These are phyloP conservation scores for Heliangelus exortis DNA, from an alignment of 2,797 vertebrate genomes.

Conservation along the genomic window DNA sequence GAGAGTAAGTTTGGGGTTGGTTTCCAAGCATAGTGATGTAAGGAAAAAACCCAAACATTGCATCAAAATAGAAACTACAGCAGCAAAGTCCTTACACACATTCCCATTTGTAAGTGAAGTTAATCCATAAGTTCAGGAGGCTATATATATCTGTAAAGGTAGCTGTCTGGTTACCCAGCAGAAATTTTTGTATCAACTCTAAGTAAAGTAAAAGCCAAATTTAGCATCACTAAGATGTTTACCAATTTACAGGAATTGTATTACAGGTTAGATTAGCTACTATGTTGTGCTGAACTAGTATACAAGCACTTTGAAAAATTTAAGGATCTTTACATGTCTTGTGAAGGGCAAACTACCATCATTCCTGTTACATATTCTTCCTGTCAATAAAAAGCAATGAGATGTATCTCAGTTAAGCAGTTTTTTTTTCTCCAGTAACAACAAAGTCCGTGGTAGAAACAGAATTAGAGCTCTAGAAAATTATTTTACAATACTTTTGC, in stretches of 20 bases:
- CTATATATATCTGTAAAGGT: neutral
- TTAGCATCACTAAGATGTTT: neutral
- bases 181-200: neutral
- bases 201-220: neutral
- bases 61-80: neutral
- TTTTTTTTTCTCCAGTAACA: neutral
- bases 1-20: neutral
- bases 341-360: neutral
- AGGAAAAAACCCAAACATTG: neutral
- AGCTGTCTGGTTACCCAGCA: neutral
- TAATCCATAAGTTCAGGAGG: neutral
- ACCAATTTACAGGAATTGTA: neutral
- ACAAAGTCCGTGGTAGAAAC: neutral
- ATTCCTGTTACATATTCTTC: neutral
- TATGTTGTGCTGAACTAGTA: neutral
- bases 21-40: neutral
- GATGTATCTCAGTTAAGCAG: neutral
- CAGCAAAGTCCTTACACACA: neutral
- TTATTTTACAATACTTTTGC: neutral
- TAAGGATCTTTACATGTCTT: too few relatives aligned
- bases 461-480: neutral
- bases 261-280: neutral
- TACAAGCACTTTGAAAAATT: neutral
- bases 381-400: neutral
- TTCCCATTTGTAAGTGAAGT: neutral